Conservation (phyloP, 2,888 invertebrate species). For the Steromphala cineraria region DNA sequence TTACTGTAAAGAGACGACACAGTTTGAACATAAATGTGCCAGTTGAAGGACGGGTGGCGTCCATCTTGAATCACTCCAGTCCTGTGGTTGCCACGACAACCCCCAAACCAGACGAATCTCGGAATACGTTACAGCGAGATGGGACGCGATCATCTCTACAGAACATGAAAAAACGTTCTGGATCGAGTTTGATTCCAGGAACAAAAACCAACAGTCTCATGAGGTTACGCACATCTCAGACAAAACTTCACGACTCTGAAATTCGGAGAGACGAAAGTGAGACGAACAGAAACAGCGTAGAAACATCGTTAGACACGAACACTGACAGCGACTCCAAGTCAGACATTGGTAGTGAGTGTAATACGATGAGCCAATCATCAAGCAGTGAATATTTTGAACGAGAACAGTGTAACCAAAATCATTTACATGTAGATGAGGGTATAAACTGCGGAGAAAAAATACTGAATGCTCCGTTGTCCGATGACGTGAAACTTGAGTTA, state of each 20-base stretch:
- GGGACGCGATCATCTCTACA: constrained; percentile 30
- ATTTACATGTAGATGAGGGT: neutral
- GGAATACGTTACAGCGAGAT: constrained; percentile 25
- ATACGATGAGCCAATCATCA: neutral
- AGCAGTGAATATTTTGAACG: neutral
- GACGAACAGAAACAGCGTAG: neutral
- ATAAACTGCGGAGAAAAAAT: constrained; percentile 11
- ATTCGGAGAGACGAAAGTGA: neutral
- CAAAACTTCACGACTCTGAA: constrained; percentile 16
- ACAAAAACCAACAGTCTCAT: constrained; percentile 34
- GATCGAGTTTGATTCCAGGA: constrained; percentile 40
- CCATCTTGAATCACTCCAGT: constrained; percentile 38
- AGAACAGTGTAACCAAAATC: neutral
- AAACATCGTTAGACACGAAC: neutral
- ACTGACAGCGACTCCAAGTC: neutral
- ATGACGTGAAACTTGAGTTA: constrained; percentile 35
- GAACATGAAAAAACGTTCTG: constrained; percentile 33
- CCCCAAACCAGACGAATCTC: neutral
- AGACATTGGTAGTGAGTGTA: constrained; percentile 7
- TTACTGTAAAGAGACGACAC: constrained; percentile 22
- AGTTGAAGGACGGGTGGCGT: constrained; percentile 37
- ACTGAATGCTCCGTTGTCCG: constrained; percentile 26
- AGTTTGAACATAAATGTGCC: constrained; percentile 35
- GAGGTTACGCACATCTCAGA: constrained; percentile 17
- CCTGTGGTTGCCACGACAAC: neutral